Conservation (phyloP, 2,888 invertebrate genomes). For the Oligia latruncula region DNA sequence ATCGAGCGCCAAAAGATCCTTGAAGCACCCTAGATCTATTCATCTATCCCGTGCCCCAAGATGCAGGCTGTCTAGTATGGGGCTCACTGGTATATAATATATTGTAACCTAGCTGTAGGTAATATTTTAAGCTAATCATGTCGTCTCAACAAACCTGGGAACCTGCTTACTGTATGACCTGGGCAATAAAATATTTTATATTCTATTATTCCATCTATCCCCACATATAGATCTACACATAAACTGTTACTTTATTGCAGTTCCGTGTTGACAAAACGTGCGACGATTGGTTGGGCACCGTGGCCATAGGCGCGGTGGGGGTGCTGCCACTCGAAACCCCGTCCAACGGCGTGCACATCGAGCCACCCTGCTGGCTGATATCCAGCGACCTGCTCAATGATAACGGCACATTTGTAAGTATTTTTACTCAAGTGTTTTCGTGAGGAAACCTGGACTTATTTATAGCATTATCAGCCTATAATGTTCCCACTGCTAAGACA, state of each 20-base stretch:
- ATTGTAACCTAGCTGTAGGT: too few relatives aligned
- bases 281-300: constrained; percentile 94
- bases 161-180: background rate
- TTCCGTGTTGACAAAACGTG: constrained; percentile 93
- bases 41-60: background rate
- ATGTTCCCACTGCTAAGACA: background rate
- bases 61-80: background rate
- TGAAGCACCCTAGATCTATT: background rate
- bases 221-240: constrained; percentile 21
- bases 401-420: constrained; percentile 93
- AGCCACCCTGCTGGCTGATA: constrained; percentile 95
- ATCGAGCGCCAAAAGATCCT: background rate
- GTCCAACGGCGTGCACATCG: constrained; percentile 93
- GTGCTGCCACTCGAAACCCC: constrained; percentile 93
- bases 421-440: background rate
- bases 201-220: background rate
- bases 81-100: too few relatives aligned
- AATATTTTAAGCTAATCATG: background rate
- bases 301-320: constrained; percentile 94
- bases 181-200: too few relatives aligned
- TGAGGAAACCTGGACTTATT: background rate
- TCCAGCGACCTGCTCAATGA: constrained; percentile 95
- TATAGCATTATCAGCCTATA: background rate
- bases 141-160: background rate
- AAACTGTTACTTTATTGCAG: constrained; percentile 77